Conservation (phyloP, 2,113 vertebrate genomes). For the Ochotona princeps region DNA sequence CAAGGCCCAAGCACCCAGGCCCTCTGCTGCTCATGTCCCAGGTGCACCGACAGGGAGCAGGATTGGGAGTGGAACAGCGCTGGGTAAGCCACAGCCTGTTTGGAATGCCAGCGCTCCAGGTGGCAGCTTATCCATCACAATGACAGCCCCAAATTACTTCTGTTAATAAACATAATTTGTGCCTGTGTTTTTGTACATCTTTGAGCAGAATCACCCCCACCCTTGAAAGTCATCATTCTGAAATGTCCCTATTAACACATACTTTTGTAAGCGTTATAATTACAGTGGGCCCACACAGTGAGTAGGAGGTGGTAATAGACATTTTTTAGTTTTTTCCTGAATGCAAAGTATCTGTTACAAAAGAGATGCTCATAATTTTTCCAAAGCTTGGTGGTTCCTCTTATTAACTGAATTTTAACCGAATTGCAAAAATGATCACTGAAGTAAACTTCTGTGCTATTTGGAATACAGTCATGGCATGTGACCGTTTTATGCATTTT, state of each 20-base stretch:
- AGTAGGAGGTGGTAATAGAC: constrained; percentile 66
- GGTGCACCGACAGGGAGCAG: too few relatives aligned
- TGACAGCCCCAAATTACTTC: too few relatives aligned
- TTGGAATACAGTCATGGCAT: not conserved
- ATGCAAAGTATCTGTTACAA: constrained; percentile 19
- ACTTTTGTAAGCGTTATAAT: constrained; percentile 58
- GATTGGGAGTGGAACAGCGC: too few relatives aligned
- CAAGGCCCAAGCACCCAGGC: too few relatives aligned
- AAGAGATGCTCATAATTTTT: not conserved
- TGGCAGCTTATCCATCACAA: too few relatives aligned
- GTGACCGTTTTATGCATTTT: not conserved
- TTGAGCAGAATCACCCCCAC: not conserved
- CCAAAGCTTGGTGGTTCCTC: not conserved
- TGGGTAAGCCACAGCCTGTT: too few relatives aligned
- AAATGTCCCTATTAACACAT: constrained; percentile 63
- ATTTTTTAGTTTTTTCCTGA: not conserved
- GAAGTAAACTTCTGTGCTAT: not conserved
- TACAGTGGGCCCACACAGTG: constrained; percentile 43
- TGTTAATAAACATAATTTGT: too few relatives aligned
- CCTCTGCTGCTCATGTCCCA: too few relatives aligned
- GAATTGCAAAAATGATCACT: not conserved
- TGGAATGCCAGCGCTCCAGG: too few relatives aligned
- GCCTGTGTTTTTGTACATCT: too few relatives aligned
- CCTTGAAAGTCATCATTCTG: constrained; percentile 19
- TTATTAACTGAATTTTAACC: not conserved